Evolutionary conservation across 2,888 invertebrate genomes (phyloP).

Genomic region (Dasypogon diadema): DNA sequence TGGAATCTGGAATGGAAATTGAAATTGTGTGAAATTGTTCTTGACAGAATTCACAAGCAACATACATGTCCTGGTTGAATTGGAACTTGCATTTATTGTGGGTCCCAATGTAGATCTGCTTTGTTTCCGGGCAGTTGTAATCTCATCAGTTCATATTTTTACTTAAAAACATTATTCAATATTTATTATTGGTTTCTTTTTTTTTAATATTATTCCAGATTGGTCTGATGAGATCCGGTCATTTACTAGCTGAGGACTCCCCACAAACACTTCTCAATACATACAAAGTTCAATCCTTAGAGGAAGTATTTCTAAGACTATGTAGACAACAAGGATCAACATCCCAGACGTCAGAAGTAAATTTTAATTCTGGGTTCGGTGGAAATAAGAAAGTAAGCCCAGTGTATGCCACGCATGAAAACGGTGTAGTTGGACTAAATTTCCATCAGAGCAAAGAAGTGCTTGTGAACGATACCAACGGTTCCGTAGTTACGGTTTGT

Average conservation of each 20-base stretch:
- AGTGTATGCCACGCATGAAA: slow-evolving; percentile 86
- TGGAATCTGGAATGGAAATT: too few relatives aligned
- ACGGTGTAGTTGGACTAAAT: slow-evolving; percentile 87
- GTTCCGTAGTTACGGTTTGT: slow-evolving; percentile 69
- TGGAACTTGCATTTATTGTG: too few relatives aligned
- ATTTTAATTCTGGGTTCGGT: slow-evolving; percentile 62
- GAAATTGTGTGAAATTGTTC: too few relatives aligned
- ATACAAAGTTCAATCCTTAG: slow-evolving; percentile 86
- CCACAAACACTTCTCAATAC: slow-evolving; percentile 85
- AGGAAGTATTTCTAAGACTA: slow-evolving; percentile 93
- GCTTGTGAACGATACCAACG: slow-evolving; percentile 81
- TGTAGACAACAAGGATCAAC: slow-evolving; percentile 83
- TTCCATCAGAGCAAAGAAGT: slow-evolving; percentile 93
- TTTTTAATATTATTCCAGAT: too few relatives aligned
- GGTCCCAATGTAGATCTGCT: too few relatives aligned
- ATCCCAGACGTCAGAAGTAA: slow-evolving; percentile 68
- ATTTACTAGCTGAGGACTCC: slow-evolving; percentile 89
- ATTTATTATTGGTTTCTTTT: too few relatives aligned
- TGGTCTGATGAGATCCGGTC: slow-evolving; percentile 93
- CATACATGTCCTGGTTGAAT: too few relatives aligned
- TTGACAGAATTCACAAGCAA: too few relatives aligned
- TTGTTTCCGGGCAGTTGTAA: too few relatives aligned
- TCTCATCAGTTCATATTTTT: too few relatives aligned
- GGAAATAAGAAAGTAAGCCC: slow-evolving; percentile 84
- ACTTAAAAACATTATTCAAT: too few relatives aligned